Evolutionary conservation across 2,888 invertebrate genomes (phyloP).

Genomic region (Meiosimyza platycephala): DNA sequence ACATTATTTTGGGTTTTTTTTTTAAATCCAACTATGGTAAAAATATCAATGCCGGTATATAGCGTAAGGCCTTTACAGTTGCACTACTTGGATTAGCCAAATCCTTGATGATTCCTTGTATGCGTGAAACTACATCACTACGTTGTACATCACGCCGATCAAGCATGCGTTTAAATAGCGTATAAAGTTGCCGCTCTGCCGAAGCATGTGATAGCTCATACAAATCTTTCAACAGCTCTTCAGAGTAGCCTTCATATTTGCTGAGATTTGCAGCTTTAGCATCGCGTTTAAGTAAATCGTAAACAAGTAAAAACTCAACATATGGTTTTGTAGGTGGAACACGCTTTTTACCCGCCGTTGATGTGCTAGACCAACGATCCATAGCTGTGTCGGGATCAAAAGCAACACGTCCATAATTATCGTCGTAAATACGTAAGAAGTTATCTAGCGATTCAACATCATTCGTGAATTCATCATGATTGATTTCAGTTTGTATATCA

Average conservation of each 20-base stretch:
- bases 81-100: conserved; percentile 58
- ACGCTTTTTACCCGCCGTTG: conserved; percentile 65
- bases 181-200: conserved; percentile 62
- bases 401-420: conserved; percentile 61
- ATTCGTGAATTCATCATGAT: conserved; percentile 59
- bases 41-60: conserved; percentile 64
- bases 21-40: conserved; percentile 47
- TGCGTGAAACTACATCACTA: conserved; percentile 62
- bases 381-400: conserved; percentile 57
- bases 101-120: conserved; percentile 63
- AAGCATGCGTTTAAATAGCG: conserved; percentile 62
- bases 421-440: conserved; percentile 65
- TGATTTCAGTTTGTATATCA: conserved; percentile 61
- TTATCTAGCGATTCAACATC: conserved; percentile 65
- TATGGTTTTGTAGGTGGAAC: conserved; percentile 66
- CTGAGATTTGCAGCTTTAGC: conserved; percentile 64
- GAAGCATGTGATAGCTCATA: conserved; percentile 59
- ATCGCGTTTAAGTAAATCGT: conserved; percentile 66
- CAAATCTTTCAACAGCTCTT: conserved; percentile 59
- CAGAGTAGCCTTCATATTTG: conserved; percentile 65
- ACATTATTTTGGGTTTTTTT: background rate
- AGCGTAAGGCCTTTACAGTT: conserved; percentile 58
- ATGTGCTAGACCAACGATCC: conserved; percentile 61
- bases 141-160: conserved; percentile 62
- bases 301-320: conserved; percentile 65